A percentile compares a stretch with the other conserved stretches of the same genome.
Evolutionary conservation across 2,113 vertebrate genomes (phyloP).

Genomic region (Furnarius figulus): DNA sequence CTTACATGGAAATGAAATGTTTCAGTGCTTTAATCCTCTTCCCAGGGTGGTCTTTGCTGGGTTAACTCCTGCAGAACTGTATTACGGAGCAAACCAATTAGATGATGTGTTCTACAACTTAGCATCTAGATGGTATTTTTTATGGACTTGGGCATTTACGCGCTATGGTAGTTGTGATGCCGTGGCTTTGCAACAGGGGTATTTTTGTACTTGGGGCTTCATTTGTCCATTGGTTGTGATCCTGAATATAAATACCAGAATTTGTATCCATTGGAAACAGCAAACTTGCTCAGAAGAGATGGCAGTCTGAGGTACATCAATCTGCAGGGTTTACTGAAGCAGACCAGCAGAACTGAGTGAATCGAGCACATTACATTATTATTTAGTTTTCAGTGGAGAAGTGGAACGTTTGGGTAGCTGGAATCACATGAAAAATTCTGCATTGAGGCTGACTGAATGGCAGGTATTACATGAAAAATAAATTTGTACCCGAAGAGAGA

Average conservation of each 20-base stretch:
- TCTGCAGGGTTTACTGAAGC: neutral
- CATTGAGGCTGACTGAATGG: neutral
- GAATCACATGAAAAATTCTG: neutral
- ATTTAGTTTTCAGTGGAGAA: neutral
- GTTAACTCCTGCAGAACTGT: neutral
- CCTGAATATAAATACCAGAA: neutral
- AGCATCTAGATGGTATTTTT: neutral
- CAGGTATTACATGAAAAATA: neutral
- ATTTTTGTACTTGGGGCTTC: neutral
- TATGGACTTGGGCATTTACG: neutral
- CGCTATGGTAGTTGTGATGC: neutral
- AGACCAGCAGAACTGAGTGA: neutral
- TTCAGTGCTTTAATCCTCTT: neutral
- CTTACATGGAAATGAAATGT: neutral
- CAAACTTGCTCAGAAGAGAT: neutral
- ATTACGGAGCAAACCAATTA: neutral
- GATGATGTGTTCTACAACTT: neutral
- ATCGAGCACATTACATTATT: neutral
- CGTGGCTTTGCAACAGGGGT: neutral
- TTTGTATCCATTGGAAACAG: slow-evolving; percentile 1
- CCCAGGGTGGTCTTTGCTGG: neutral
- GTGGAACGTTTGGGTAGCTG: neutral
- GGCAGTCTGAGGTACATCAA: neutral
- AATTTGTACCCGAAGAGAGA: neutral
- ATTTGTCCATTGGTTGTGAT: neutral